These are phyloP conservation scores for Acromyrmex echinatior DNA, from an alignment of 1,140 invertebrate species.

Conservation along the genomic window DNA sequence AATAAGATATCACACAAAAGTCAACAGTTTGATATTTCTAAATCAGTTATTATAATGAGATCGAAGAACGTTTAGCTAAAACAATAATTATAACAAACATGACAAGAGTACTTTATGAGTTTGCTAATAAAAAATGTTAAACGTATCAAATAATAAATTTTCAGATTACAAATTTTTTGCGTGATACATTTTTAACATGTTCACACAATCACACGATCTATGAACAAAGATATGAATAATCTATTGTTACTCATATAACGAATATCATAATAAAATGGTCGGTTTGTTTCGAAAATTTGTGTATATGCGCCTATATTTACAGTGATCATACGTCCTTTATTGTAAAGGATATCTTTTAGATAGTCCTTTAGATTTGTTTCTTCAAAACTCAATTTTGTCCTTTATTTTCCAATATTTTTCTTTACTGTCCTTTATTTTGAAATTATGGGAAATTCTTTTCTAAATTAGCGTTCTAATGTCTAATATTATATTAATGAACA, in stretches of 20 bases:
- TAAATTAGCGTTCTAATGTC: too few relatives aligned
- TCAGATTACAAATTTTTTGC: background rate
- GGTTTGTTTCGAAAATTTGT: background rate
- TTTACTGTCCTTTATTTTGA: too few relatives aligned
- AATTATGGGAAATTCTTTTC: too few relatives aligned
- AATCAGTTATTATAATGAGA: background rate
- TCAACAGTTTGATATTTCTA: background rate
- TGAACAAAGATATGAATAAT: background rate
- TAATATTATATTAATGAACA: too few relatives aligned
- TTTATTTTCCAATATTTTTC: too few relatives aligned
- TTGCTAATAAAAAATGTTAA: constrained; percentile 4
- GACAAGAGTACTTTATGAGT: background rate
- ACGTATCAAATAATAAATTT: constrained; percentile 5
- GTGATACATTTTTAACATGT: background rate
- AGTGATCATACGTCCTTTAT: too few relatives aligned
- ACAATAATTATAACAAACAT: background rate
- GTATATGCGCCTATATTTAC: too few relatives aligned
- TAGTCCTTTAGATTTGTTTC: too few relatives aligned
- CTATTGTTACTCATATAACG: background rate
- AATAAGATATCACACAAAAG: background rate
- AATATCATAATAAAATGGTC: constrained; percentile 31
- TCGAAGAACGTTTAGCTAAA: background rate
- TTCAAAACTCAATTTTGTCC: too few relatives aligned
- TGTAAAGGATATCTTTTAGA: too few relatives aligned
- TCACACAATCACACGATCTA: background rate